Conservation (phyloP, 2,888 invertebrate genomes). For the Tiliacea citrago region DNA sequence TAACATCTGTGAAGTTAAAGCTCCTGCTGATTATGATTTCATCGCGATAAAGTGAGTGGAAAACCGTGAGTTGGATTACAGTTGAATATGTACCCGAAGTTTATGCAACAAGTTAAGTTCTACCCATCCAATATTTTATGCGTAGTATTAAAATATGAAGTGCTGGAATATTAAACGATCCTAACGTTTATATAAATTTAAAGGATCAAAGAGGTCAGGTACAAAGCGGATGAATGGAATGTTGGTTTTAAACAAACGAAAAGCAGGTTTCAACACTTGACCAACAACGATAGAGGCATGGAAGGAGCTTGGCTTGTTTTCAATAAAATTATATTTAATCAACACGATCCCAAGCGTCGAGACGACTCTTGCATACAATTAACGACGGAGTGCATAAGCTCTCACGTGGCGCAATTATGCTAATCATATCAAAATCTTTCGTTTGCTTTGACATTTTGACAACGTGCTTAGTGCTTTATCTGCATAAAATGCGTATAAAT, state of each 20-base stretch:
- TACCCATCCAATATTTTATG: constrained; percentile 23
- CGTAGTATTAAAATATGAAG: constrained; percentile 22
- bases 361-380: constrained; percentile 81
- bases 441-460: constrained; percentile 72
- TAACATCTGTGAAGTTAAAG: constrained; percentile 55
- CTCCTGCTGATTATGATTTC: constrained; percentile 52
- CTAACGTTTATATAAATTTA: constrained; percentile 31
- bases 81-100: constrained; percentile 24
- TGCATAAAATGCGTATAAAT: constrained; percentile 66
- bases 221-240: constrained; percentile 47
- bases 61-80: constrained; percentile 32
- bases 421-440: constrained; percentile 78
- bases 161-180: constrained; percentile 15
- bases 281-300: constrained; percentile 21
- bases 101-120: constrained; percentile 33
- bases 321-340: constrained; percentile 71
- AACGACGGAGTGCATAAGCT: constrained; percentile 78
- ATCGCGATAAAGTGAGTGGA: constrained; percentile 44
- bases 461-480: constrained; percentile 57
- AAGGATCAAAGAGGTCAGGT: constrained; percentile 40
- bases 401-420: constrained; percentile 83
- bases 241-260: constrained; percentile 39
- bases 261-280: constrained; percentile 50
- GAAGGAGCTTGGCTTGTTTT: constrained; percentile 38
- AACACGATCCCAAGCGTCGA: constrained; percentile 73